Percentiles rank a stretch among this genome's conserved stretches.
Conservation (phyloP, 2,113 vertebrate genomes). For the Amphiprion percula region DNA sequence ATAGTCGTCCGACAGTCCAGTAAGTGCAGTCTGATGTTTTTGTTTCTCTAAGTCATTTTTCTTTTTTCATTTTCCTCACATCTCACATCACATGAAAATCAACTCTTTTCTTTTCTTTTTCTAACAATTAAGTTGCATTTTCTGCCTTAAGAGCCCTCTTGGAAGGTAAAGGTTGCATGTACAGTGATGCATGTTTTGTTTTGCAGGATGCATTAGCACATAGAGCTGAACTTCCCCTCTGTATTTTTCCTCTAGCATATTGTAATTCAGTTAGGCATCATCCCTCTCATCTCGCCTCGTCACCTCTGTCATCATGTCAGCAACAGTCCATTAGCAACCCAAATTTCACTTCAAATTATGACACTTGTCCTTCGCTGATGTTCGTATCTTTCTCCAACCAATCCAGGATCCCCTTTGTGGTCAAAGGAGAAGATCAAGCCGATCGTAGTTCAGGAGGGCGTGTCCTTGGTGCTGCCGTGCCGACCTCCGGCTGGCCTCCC, state of each 20-base stretch:
- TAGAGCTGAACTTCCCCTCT: conserved; percentile 27
- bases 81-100: conserved; percentile 20
- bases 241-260: conserved; percentile 23
- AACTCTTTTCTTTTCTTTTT: conserved; percentile 59
- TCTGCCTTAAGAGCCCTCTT: conserved; percentile 72
- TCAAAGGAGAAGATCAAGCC: conserved; percentile 94
- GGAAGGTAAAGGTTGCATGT: conserved; percentile 73
- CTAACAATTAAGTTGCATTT: conserved; percentile 71
- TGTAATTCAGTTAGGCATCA: conserved; percentile 28
- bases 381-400: conserved; percentile 18
- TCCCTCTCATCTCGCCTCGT: conserved; percentile 36
- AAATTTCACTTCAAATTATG: conserved; percentile 16
- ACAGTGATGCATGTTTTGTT: conserved; percentile 56
- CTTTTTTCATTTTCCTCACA: conserved; percentile 19
- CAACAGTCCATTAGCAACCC: conserved; percentile 28
- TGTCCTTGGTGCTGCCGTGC: conserved; percentile 90
- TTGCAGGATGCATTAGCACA: conserved; percentile 7
- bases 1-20: conserved; percentile 93
- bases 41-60: not conserved
- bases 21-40: conserved; percentile 76
- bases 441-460: conserved; percentile 88
- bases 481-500: conserved; percentile 94
- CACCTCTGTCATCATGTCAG: conserved; percentile 37
- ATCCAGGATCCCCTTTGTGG: conserved; percentile 95
- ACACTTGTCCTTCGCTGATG: conserved; percentile 11